Conservation (phyloP, 1,140 invertebrate species). For the Proctacanthus coquilletti region DNA sequence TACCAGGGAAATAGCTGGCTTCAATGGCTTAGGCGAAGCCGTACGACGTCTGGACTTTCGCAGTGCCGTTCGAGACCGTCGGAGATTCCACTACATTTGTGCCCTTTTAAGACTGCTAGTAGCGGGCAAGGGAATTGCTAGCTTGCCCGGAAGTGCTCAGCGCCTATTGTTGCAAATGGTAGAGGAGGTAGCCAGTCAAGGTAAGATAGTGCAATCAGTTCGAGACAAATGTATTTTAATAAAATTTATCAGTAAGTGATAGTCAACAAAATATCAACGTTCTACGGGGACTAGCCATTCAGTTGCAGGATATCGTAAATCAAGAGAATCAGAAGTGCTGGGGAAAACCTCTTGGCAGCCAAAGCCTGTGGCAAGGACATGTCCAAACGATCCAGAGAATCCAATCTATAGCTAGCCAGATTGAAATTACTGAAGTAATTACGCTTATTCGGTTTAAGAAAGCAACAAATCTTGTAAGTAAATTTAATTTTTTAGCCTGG, state of each 20-base stretch:
- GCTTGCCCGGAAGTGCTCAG: slow-evolving; percentile 81
- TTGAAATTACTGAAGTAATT: slow-evolving; percentile 55
- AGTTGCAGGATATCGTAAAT: slow-evolving; percentile 52
- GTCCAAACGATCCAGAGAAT: slow-evolving; percentile 69
- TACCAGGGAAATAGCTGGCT: slow-evolving; percentile 86
- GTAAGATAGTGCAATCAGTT: slow-evolving; percentile 38
- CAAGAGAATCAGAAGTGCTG: slow-evolving; percentile 52
- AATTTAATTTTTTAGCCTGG: slow-evolving; percentile 45
- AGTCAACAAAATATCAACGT: slow-evolving; percentile 80
- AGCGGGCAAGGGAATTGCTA: slow-evolving; percentile 60
- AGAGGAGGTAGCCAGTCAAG: slow-evolving; percentile 83
- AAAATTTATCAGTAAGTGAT: slow-evolving; percentile 52
- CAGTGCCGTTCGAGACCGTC: slow-evolving; percentile 82
- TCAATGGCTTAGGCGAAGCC: slow-evolving; percentile 89
- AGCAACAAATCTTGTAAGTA: slow-evolving; percentile 7
- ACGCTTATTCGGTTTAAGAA: slow-evolving; percentile 30
- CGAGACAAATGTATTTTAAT: too few relatives aligned
- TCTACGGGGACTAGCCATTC: slow-evolving; percentile 56
- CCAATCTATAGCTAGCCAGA: slow-evolving; percentile 61
- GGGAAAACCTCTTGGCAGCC: slow-evolving; percentile 75
- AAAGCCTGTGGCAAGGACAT: slow-evolving; percentile 78
- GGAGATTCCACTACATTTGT: slow-evolving; percentile 92
- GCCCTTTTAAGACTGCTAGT: slow-evolving; percentile 80
- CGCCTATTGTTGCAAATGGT: slow-evolving; percentile 85
- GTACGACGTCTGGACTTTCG: slow-evolving; percentile 87